Evolutionary conservation across 1,140 invertebrate genomes (phyloP), one percentile per base, ranked within the genome.

Genomic region (Camponotus pennsylvanicus): DNA sequence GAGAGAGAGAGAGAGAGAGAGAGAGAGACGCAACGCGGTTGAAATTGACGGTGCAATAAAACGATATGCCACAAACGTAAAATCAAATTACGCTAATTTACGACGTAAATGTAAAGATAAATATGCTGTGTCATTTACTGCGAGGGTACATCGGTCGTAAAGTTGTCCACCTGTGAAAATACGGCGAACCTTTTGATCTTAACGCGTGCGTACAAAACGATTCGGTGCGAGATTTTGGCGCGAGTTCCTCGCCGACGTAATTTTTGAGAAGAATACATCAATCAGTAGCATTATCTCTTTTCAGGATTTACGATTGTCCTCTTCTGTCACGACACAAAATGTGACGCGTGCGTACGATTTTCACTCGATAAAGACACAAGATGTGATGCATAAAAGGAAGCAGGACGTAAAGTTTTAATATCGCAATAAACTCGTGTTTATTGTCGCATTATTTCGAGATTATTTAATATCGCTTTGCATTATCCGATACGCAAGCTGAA

Each of bases 21-120:
- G 27, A 27, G 27, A 27, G 27, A 27, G 37, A 42, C 5, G 8
- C 3, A 40, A 8, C 42, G 11, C 13, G 18, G 32, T 11, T 34
- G 15, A 15, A 13, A 71, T 59, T 59, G 67, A 73, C 67, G 37
- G 18, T 13, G 32, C 40, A 18, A 34, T 75, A 73, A 83, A 83
- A 57, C 7, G 18, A 45, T 37, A 8, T 37, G 15, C 21, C 15
- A 21, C 64, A 52, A 71, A 34, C 18, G 49, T 57, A 69, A 69
- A 37, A 52, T 57, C 78, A 34, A 80, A 83, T 83, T 64, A 49
- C 40, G 42, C 32, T 32, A 83, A 83, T 83, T 83, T 73, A 83
- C 27, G 27, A 0, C 3, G 8, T 32, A 4, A 34, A n/a, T 11
- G 40, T 32, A 37, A 4, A 21, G 61, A 83, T 73, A 75, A 83